Evolutionary conservation across 1,140 invertebrate genomes (phyloP).

Genomic region (Ostrea denselamellosa): DNA sequence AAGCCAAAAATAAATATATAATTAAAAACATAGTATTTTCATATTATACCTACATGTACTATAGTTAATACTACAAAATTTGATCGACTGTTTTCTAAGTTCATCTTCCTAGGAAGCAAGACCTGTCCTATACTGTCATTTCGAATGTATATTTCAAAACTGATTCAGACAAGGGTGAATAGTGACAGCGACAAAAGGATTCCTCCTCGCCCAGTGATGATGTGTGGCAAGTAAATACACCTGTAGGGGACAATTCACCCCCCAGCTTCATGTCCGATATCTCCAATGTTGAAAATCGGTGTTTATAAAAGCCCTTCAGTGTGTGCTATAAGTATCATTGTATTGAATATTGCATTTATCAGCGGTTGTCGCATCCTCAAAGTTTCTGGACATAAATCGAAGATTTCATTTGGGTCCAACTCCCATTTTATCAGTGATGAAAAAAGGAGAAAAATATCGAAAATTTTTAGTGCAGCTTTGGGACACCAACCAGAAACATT

Average conservation of each 20-base stretch:
- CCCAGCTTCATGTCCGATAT: slow-evolving; percentile 41
- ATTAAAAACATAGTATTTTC: neutral
- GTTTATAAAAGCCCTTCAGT: slow-evolving; percentile 51
- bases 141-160: slow-evolving; percentile 46
- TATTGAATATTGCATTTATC: slow-evolving; percentile 20
- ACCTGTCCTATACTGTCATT: slow-evolving; percentile 52
- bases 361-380: slow-evolving; percentile 30
- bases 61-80: too few species aligned
- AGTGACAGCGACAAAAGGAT: slow-evolving; percentile 51
- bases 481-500: neutral
- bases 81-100: too few species aligned
- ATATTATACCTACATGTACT: too few species aligned
- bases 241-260: slow-evolving; percentile 47
- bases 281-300: slow-evolving; percentile 39
- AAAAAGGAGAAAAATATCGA: slow-evolving; percentile 46
- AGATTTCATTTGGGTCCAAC: slow-evolving; percentile 42
- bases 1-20: too few species aligned
- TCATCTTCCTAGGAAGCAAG: slow-evolving; percentile 27
- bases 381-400: slow-evolving; percentile 27
- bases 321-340: slow-evolving; percentile 37
- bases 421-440: slow-evolving; percentile 31
- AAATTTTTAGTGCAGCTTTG: neutral
- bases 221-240: slow-evolving; percentile 40
- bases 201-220: neutral
- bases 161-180: slow-evolving; percentile 47